Percentiles rank a stretch among this genome's conserved stretches.
phyloP scores from a whole-genome alignment of 2,888 invertebrate species.

The Torymus auratus region DNA sequence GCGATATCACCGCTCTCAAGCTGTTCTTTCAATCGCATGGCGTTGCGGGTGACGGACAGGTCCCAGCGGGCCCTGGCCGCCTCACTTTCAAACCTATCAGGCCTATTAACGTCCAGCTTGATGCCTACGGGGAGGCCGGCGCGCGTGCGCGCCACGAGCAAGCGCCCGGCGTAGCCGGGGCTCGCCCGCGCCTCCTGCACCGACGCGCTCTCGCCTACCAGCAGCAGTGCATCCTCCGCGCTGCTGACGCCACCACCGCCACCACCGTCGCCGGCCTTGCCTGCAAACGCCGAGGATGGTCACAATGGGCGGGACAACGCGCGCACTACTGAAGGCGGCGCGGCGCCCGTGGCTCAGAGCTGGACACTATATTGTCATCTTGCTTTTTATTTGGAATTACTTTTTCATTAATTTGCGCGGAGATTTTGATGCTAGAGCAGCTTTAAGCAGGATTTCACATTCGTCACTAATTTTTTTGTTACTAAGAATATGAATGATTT shows the following conservation, averaged over 20 bases:
- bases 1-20: constrained; percentile 81
- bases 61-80: constrained; percentile 82
- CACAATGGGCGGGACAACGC: no score
- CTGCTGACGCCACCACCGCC: background rate
- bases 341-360: background rate
- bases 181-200: constrained; percentile 43
- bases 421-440: no score
- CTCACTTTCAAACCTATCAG: constrained; percentile 80
- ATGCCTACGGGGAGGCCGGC: constrained; percentile 83
- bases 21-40: constrained; percentile 81
- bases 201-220: constrained; percentile 5
- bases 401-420: no score
- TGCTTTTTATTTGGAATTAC: no score
- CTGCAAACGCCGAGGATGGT: constrained; percentile 33
- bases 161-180: constrained; percentile 61
- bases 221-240: constrained; percentile 14
- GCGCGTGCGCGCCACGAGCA: constrained; percentile 82
- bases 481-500: no score
- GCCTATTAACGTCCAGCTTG: constrained; percentile 81
- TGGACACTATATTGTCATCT: background rate
- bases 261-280: constrained; percentile 7
- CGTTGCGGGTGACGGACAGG: constrained; percentile 81
- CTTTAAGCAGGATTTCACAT: no score
- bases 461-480: no score
- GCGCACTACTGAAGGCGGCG: background rate